Evolutionary conservation across 2,888 invertebrate genomes (phyloP).

Genomic region (Melanotus villosus): DNA sequence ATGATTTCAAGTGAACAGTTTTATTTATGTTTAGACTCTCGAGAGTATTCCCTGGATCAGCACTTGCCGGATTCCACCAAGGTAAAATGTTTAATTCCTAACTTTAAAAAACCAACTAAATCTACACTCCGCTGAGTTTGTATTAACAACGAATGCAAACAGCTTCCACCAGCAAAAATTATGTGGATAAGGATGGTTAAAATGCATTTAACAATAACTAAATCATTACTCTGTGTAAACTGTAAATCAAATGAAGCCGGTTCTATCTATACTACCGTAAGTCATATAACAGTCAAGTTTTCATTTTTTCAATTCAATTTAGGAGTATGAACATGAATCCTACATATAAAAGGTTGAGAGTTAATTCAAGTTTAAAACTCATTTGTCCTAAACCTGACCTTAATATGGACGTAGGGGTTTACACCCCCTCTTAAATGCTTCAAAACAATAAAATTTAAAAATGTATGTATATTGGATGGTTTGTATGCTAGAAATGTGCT

Average conservation of each 20-base stretch:
- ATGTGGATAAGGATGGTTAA: too few relatives aligned
- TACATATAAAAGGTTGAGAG: too few relatives aligned
- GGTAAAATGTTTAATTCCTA: slow-evolving; percentile 68
- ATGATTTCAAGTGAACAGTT: neutral
- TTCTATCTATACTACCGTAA: too few relatives aligned
- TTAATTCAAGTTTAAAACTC: too few relatives aligned
- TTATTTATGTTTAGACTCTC: slow-evolving; percentile 77
- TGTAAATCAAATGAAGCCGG: too few relatives aligned
- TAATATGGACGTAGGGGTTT: slow-evolving; percentile 23
- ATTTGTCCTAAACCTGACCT: neutral
- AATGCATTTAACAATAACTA: neutral
- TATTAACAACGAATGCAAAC: slow-evolving; percentile 12
- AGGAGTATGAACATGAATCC: too few relatives aligned
- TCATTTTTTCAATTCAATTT: too few relatives aligned
- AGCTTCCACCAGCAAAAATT: slow-evolving; percentile 4
- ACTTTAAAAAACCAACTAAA: neutral
- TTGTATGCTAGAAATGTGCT: slow-evolving; percentile 49
- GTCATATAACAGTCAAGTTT: too few relatives aligned
- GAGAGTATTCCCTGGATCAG: slow-evolving; percentile 85
- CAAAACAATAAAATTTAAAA: slow-evolving; percentile 33
- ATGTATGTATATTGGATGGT: slow-evolving; percentile 50
- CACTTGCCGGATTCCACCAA: slow-evolving; percentile 85
- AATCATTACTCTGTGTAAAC: too few relatives aligned
- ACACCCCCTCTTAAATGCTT: slow-evolving; percentile 25
- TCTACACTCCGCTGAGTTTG: neutral